Base-by-base conservation (phyloP, 2,888 invertebrate species). In the Sesia bembeciformis region DNA sequence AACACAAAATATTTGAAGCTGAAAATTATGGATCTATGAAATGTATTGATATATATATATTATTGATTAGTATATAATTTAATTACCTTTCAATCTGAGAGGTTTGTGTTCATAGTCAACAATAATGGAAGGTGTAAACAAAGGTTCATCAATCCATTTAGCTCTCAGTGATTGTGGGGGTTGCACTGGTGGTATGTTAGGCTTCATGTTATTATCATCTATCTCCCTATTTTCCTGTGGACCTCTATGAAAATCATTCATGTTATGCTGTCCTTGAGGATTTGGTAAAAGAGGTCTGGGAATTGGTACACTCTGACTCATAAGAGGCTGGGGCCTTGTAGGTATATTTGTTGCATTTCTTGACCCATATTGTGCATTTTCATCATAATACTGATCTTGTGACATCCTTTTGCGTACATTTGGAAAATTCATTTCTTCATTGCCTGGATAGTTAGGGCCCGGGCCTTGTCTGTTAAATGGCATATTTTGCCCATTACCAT, bases 31-130 rank as follows among this genome's bases (percentile, higher is more conserved):
- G 23, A 23, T 23, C 23, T 23, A 23, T 23, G 23, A 23, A 23
- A 23, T 23, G 23, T 23, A 23, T 23, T 2, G 2, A 23, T 23
- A 23, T 23, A 23, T 23, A 23, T 23, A 23, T 23, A 23, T 23
- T 23, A 23, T 23, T 23, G 23, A 23, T 23, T 23, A 23, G 23
- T 23, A 23, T 23, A 23, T 23, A 23, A 8, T 46, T 59, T 59
- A 69, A 66, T 89, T 90, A 92, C 92, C 88, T 87, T 88, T 87
- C 60, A 84, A 70, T 74, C 87, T 79, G 50, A 90, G 74, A 58
- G 92, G 84, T 74, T 91, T 93, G 76, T 94, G 94, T 62, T 93
- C 92, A 84, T 94, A 94, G 81, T 94, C 94, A 65, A 93, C 91
- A 60, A 94, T 91, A 67, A 92, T 89, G 49, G 91, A 87, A 60